Evolutionary conservation across 2,888 invertebrate species (phyloP).

Genomic region (Tethea ocularis): DNA sequence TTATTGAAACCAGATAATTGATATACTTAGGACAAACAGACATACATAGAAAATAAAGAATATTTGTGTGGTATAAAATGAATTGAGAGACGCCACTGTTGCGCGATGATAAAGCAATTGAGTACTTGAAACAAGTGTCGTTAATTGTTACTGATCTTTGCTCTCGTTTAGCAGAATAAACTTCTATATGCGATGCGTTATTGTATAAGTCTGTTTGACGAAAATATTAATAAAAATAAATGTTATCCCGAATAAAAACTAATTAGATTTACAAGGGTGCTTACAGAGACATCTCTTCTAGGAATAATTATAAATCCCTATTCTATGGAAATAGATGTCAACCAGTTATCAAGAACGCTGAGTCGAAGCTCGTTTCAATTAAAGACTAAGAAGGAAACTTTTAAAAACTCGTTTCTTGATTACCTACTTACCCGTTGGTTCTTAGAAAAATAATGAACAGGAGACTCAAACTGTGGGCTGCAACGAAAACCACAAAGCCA

Average conservation of each 20-base stretch:
- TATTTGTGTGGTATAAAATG: too few relatives aligned
- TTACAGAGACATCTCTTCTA: not conserved
- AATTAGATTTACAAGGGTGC: conserved; percentile 11
- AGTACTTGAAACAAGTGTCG: conserved; percentile 16
- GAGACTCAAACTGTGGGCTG: not conserved
- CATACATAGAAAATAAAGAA: too few relatives aligned
- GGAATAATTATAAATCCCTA: conserved; percentile 8
- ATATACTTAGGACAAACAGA: too few relatives aligned
- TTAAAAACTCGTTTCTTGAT: not conserved
- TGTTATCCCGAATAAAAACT: conserved; percentile 1
- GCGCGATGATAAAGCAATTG: conserved; percentile 18
- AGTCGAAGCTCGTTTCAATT: not conserved
- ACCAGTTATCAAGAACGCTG: not conserved
- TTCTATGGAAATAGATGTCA: conserved; percentile 6
- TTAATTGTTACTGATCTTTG: conserved; percentile 9
- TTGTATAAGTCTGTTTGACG: too few relatives aligned
- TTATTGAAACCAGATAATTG: too few relatives aligned
- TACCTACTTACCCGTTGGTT: not conserved
- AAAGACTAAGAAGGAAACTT: not conserved
- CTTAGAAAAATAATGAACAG: not conserved
- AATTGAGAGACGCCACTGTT: conserved; percentile 1
- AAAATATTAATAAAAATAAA: not conserved
- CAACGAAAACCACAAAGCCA: not conserved
- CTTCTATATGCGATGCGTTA: conserved; percentile 6
- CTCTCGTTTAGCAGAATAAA: conserved; percentile 4